phyloP scores from a whole-genome alignment of 2,113 vertebrate species.

The Pica pica region DNA sequence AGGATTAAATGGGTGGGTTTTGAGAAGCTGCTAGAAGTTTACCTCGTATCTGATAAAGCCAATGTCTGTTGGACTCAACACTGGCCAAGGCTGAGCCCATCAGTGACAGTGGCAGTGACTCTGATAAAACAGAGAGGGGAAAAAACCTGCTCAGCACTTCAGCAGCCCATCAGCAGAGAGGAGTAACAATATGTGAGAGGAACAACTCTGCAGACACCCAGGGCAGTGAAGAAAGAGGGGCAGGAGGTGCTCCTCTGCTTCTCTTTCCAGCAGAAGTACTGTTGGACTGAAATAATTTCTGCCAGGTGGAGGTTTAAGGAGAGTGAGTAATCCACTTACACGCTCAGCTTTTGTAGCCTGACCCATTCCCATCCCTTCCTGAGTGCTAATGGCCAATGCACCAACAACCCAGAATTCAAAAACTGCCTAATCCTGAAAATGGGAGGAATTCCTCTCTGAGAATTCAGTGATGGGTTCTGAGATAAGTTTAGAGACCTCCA shows the following conservation, averaged over 20 bases:
- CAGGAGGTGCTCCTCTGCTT: not conserved
- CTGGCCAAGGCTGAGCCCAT: not conserved
- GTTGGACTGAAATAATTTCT: not conserved
- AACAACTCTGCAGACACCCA: not conserved
- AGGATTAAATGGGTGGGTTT: not conserved
- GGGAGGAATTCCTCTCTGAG: not conserved
- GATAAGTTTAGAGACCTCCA: not conserved
- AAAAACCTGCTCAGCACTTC: not conserved
- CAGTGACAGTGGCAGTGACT: fast-evolving
- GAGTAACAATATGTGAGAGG: not conserved
- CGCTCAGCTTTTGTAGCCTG: not conserved
- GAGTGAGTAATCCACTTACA: not conserved
- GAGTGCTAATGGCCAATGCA: not conserved
- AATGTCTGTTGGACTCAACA: fast-evolving
- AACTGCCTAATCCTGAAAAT: not conserved
- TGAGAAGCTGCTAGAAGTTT: not conserved
- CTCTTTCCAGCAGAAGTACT: not conserved
- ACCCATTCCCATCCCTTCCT: not conserved
- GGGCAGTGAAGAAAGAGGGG: not conserved
- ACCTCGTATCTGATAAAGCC: fast-evolving
- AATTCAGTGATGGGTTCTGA: not conserved
- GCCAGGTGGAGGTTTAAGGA: not conserved
- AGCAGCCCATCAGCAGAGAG: not conserved
- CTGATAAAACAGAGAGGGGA: not conserved
- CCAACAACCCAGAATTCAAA: not conserved